A percentile compares a stretch with the other conserved stretches of the same genome.
phyloP scores from a whole-genome alignment of 2,113 vertebrate genomes.

The Pachyramphus minor region DNA sequence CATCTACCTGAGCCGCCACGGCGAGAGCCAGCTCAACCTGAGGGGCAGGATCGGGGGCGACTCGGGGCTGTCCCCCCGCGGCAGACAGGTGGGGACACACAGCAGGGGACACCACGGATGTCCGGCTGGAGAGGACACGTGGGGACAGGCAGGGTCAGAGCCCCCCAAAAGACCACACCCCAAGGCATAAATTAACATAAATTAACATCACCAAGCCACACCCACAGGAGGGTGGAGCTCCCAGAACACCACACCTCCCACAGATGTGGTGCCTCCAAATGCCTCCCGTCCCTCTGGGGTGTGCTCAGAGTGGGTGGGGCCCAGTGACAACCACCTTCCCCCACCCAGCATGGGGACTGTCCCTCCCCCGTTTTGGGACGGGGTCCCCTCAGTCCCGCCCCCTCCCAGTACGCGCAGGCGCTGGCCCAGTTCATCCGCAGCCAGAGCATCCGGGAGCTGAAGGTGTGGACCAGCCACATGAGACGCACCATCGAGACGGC shows the following conservation, averaged over 20 bases:
- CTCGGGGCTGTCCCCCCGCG: conserved; percentile 76
- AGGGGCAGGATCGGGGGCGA: conserved; percentile 82
- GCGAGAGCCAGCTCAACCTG: conserved; percentile 90
- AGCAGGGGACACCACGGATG: no score
- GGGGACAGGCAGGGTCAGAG: no score
- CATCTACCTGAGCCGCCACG: conserved; percentile 90
- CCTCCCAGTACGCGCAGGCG: conserved; percentile 78
- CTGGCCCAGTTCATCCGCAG: conserved; percentile 80
- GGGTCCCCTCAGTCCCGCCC: not conserved
- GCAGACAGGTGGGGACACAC: conserved; percentile 75
- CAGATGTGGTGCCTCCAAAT: not conserved
- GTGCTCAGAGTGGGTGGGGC: not conserved
- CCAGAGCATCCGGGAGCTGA: conserved; percentile 83
- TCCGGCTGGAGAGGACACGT: no score
- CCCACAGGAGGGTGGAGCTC: not conserved
- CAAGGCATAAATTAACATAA: no score
- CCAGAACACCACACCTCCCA: not conserved
- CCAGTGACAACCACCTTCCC: not conserved
- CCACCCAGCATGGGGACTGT: no score
- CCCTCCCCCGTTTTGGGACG: no score
- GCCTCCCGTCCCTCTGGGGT: not conserved
- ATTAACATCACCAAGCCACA: no score
- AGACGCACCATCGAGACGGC: conserved; percentile 91
- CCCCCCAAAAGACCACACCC: not conserved
- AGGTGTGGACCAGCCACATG: conserved; percentile 95